These are phyloP conservation scores for Drosophila eugracilis DNA, from an alignment of 1,140 invertebrate genomes.

Conservation along the genomic window DNA sequence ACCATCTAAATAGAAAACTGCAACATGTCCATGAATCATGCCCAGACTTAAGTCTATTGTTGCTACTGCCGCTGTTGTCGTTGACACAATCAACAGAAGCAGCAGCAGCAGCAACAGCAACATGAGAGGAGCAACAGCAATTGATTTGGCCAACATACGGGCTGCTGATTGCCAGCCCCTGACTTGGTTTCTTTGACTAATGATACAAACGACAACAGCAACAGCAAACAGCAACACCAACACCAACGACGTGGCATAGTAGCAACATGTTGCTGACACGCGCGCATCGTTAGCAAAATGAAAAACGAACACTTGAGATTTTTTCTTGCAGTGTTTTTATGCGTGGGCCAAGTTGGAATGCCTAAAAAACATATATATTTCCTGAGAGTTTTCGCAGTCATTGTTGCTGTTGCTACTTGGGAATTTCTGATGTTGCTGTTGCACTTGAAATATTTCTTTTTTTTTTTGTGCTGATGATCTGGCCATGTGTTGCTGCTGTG, in stretches of 20 bases:
- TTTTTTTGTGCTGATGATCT: constrained; percentile 17
- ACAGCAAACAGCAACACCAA: constrained; percentile 31
- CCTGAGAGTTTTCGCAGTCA: not conserved
- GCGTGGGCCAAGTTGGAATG: constrained; percentile 25
- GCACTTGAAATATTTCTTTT: constrained; percentile 43
- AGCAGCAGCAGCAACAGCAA: constrained; percentile 33
- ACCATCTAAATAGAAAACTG: constrained; percentile 52
- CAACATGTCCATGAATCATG: constrained; percentile 77
- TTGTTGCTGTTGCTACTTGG: constrained; percentile 26
- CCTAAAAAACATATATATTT: constrained; percentile 19
- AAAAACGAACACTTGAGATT: constrained; percentile 39
- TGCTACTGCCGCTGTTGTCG: constrained; percentile 51
- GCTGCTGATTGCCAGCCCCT: constrained; percentile 75
- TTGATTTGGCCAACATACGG: constrained; percentile 52
- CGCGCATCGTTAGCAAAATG: constrained; percentile 74
- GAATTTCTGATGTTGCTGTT: constrained; percentile 23
- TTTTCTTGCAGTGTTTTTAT: constrained; percentile 49
- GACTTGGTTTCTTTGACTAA: constrained; percentile 76
- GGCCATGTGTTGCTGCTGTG: not conserved
- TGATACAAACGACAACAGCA: constrained; percentile 71
- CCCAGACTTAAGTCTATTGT: constrained; percentile 71
- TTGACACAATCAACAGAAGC: constrained; percentile 61
- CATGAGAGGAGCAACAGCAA: constrained; percentile 26
- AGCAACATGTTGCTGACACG: constrained; percentile 73
- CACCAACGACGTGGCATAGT: constrained; percentile 26